Evolutionary conservation across 2,113 vertebrate genomes (phyloP), one percentile per base, ranked within the genome.

Genomic region (Xerus inauris): DNA sequence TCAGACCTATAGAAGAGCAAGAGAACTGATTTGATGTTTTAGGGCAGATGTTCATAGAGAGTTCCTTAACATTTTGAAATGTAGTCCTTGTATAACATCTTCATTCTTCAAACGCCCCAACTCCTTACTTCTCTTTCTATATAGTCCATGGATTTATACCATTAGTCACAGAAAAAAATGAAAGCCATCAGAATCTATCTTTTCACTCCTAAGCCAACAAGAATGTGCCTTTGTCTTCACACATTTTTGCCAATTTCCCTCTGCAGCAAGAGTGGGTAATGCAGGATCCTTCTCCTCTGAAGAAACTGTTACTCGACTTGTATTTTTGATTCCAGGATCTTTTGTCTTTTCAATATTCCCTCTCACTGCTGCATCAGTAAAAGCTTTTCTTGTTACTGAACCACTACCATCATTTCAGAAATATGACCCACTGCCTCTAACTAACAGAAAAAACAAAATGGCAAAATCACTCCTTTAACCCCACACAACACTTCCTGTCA

Each of bases 31-130:
- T 45, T 76, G 45, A 24, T 42, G 0, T 82, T 79, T 59, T 26
- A 73, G 64, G 47, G 57, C 6, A 89, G 26, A 89, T 76, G 59
- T 7, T 59, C 28, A 75, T n/a, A 11, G 42, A 75, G 28, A 54
- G 88, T 59, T 92, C 80, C 59, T 35, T 89, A 54, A 81, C 72
- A 32, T 69, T 81, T 45, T 65, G 22, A 96, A 91, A 84, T 45
- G 5, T 82, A 19, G 4, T 64, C 8, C 13, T 81, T 11, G 28
- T 16, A 57, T 12, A 3, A 42, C 0, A 30, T 54, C 62, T 8
- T 62, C 49, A 84, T 73, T 77, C 28, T 51, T 76, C 49, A 88
- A 81, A 40, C 17, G 72, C 75, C 83, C 12, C 35, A 87, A n/a
- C 62, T 45, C 32, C 45, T 59, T 65, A 77, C 13, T 49, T 10